A percentile compares a stretch with the other conserved stretches of the same genome.
Evolutionary conservation across 2,888 invertebrate species (phyloP).

Genomic region (Trachelus iudaicus): DNA sequence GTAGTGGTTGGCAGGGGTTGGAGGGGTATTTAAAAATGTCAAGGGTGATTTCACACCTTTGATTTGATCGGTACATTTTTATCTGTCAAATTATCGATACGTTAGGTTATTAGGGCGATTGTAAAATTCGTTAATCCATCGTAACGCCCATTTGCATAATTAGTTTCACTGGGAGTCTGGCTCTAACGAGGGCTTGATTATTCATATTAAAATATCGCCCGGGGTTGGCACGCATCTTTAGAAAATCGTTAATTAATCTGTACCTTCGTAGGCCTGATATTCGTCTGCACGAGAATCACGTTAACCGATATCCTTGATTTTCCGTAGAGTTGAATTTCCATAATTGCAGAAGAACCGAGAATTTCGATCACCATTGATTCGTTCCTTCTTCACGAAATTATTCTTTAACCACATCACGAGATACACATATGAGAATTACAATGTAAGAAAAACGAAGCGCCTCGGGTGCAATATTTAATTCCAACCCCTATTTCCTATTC

Average conservation of each 20-base stretch:
- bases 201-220: constrained; percentile 49
- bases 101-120: not conserved
- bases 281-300: constrained; percentile 22
- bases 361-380: not conserved
- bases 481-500: not conserved
- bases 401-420: not conserved
- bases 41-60: not conserved
- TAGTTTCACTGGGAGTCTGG: constrained; percentile 9
- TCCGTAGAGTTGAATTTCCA: constrained; percentile 21
- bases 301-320: constrained; percentile 16
- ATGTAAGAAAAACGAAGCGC: not conserved
- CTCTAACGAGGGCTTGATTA: constrained; percentile 29
- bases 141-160: constrained; percentile 13
- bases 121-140: constrained; percentile 7
- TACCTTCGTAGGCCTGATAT: constrained; percentile 27
- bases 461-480: not conserved
- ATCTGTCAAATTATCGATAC: not conserved
- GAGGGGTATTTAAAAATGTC: not conserved
- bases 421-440: not conserved
- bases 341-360: constrained; percentile 18
- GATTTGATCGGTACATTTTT: constrained; percentile 3
- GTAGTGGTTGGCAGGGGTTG: not conserved
- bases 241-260: constrained; percentile 47
- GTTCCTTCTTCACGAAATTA: not conserved
- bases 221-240: constrained; percentile 44